Evolutionary conservation across 2,113 vertebrate genomes (phyloP).

Genomic region (Plectropomus leopardus): DNA sequence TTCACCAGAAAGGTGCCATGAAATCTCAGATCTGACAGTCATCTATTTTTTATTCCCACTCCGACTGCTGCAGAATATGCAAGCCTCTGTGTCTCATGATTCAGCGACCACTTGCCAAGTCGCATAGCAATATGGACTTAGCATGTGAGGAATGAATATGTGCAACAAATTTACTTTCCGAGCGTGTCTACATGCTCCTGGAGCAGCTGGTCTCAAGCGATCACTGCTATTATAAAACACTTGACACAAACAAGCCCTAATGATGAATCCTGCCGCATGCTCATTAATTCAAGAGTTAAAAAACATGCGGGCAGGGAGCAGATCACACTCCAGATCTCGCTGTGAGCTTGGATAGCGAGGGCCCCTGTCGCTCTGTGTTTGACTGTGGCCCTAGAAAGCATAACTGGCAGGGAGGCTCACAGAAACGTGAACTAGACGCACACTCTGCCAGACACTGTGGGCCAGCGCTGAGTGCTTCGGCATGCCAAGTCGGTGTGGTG

Average conservation of each 20-base stretch:
- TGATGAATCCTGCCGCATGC: slow-evolving; percentile 56
- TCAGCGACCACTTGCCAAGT: slow-evolving; percentile 5
- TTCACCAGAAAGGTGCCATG: neutral
- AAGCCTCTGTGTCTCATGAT: slow-evolving; percentile 7
- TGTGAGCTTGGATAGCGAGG: slow-evolving; percentile 39
- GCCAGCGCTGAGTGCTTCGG: slow-evolving; percentile 51
- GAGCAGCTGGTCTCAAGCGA: slow-evolving; percentile 54
- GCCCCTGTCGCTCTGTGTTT: slow-evolving; percentile 27
- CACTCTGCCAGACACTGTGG: slow-evolving; percentile 61
- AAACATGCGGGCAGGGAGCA: slow-evolving; percentile 31
- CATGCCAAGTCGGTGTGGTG: slow-evolving; percentile 56
- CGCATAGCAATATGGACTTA: slow-evolving; percentile 8
- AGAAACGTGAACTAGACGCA: slow-evolving; percentile 49
- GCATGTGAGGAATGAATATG: slow-evolving; percentile 4
- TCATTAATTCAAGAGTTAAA: slow-evolving; percentile 67
- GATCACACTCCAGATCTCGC: slow-evolving; percentile 41
- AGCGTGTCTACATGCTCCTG: slow-evolving; percentile 25
- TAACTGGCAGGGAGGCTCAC: slow-evolving; percentile 53
- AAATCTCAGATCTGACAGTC: slow-evolving; percentile 19
- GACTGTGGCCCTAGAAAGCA: slow-evolving; percentile 57
- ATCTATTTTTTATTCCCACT: slow-evolving; percentile 39
- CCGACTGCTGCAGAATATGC: slow-evolving; percentile 5
- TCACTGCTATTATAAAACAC: slow-evolving; percentile 53
- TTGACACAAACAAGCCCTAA: slow-evolving; percentile 62
- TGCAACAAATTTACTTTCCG: slow-evolving; percentile 5